Base-by-base conservation (phyloP, 2,797 vertebrate species). In the Chrosomus eos region DNA sequence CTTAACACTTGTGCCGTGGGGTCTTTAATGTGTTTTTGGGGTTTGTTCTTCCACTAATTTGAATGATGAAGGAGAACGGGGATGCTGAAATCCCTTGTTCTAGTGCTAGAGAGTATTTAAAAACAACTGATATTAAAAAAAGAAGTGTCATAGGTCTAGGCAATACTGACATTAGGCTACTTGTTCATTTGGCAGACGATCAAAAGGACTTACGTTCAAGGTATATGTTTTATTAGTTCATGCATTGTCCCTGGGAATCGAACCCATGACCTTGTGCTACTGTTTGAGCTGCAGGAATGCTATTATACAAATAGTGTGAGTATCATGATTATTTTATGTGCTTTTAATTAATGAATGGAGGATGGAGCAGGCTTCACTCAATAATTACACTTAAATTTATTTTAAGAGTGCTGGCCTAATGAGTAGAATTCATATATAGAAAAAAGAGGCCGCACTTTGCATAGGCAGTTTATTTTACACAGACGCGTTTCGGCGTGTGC, bases 21-120 rank as follows among this genome's bases (percentile, higher is more conserved):
- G 73, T 78, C 80, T 58, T 83, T 85, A 85, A 68, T 82, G 88
- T 81, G 87, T 90, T 86, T 80, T 64, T 51, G 68, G 36, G 28
- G 62, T 78, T 26, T 38, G 87, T 89, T 89, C 88, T 48, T 80
- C 76, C 81, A 83, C 72, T 62, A 76, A 86, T 88, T 90, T 85
- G 18, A 85, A 82, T 87, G 76, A 88, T 82, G 81, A 48, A 79
- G 75, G 85, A 75, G 62, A 74, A 76, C 26, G 40, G 80, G 48
- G 82, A 66, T 19, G 3, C 58, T 74, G 78, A 55, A 67, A 71
- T 64, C 51, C 38, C 28, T 33, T 40, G 18, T 7, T 80, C 77
- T 31, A 8, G 7, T 43, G 38, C 38, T 14, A 33, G 21, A 55
- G 19, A 21, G 58, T 51, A 51, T n/a, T 72, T 81, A 8, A 70